These are phyloP conservation scores for Thamnaconus septentrionalis DNA, from an alignment of 2,113 vertebrate species.

Conservation along the genomic window DNA sequence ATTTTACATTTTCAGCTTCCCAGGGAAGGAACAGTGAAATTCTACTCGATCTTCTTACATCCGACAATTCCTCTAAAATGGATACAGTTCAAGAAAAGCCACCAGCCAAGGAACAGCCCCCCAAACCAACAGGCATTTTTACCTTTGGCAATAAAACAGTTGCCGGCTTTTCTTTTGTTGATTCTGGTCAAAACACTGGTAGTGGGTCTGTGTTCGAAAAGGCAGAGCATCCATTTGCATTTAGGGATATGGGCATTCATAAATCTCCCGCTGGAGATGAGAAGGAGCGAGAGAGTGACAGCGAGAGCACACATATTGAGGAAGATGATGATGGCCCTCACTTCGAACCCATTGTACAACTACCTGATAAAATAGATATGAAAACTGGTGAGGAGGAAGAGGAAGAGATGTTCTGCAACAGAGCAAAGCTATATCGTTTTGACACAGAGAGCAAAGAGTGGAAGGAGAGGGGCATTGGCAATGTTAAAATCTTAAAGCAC, in stretches of 20 bases:
- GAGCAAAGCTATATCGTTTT: slow-evolving; percentile 93
- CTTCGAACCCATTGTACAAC: slow-evolving; percentile 97
- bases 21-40: slow-evolving; percentile 85
- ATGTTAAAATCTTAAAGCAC: slow-evolving; percentile 94
- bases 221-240: slow-evolving; percentile 76
- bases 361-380: slow-evolving; percentile 96
- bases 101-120: slow-evolving; percentile 55
- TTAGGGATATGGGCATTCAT: slow-evolving; percentile 71
- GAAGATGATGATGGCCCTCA: slow-evolving; percentile 97
- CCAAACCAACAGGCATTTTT: slow-evolving; percentile 76
- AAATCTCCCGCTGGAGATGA: slow-evolving; percentile 60
- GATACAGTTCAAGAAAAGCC: slow-evolving; percentile 74
- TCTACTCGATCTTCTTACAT: slow-evolving; percentile 88
- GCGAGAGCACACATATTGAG: slow-evolving; percentile 83
- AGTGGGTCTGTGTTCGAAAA: slow-evolving; percentile 77
- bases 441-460: slow-evolving; percentile 92
- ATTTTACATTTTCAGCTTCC: slow-evolving; percentile 90
- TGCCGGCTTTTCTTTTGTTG: slow-evolving; percentile 75
- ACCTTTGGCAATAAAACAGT: slow-evolving; percentile 81
- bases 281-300: slow-evolving; percentile 82
- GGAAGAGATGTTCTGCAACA: slow-evolving; percentile 93
- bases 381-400: slow-evolving; percentile 98
- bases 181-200: slow-evolving; percentile 64
- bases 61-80: slow-evolving; percentile 83
- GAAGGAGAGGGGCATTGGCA: slow-evolving; percentile 95